Base-by-base conservation (phyloP, 2,797 vertebrate genomes). In the Moxostoma hubbsi region DNA sequence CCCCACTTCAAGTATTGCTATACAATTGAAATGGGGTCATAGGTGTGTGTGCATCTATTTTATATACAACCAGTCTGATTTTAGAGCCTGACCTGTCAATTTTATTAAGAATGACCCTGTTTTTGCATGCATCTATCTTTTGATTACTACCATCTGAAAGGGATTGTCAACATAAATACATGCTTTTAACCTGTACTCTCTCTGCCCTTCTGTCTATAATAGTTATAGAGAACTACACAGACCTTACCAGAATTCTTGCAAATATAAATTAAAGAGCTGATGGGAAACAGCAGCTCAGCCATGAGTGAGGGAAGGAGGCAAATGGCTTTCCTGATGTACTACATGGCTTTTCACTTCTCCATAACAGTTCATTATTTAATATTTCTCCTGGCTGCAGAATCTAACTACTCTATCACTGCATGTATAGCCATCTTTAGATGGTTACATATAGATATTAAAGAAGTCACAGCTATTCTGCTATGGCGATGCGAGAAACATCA, bases 301-400 rank as follows among this genome's bases (percentile, higher is more conserved):
- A 63, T 47, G 57, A 36, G 0, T 54, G 36, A 54, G 67, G 49
- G 36, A 70, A 78, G 76, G 5, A 70, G 63, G 76, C 75, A 62
- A 78, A 78, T 78, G 67, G 58, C 76, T 77, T 77, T 63, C 66
- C 75, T 4, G n/a, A 77, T 63, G 58, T 68, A 70, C 6, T 46
- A 69, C 76, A 70, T 70, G 58, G 7, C 53, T 78, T 63, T 62
- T 77, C 67, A 63, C 53, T 78, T 70, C 76, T 53, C 76, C 49
- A 55, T 78, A 70, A 71, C 66, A 78, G 47, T 78, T 78, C 58
- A 69, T 78, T 62, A 70, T 73, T 73, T 59, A 53, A 77, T 76
- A 81, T 59, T 62, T 49, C 55, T 70, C 15, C 50, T 45, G 53
- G 49, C 79, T 46, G 57, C 16, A 15, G 46, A 6, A 47, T 63